Conservation (phyloP, 2,888 invertebrate species). For the Alloplasta piceator region DNA sequence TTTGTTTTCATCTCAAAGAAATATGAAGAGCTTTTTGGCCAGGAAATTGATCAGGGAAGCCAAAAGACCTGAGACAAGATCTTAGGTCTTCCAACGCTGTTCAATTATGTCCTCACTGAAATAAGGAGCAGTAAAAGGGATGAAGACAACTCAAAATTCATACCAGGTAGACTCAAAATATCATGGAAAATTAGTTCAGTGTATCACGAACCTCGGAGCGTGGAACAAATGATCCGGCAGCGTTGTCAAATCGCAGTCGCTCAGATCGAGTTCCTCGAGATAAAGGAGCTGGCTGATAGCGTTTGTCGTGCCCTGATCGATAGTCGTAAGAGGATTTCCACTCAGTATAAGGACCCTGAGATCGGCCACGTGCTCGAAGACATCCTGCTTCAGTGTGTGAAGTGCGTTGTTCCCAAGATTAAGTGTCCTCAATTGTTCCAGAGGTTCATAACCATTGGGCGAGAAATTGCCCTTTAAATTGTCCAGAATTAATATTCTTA, state of each 20-base stretch:
- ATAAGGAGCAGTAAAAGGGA: no score
- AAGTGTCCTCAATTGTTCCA: constrained; percentile 85
- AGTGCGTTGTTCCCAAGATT: constrained; percentile 89
- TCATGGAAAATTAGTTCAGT: no score
- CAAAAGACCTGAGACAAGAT: no score
- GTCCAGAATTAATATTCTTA: constrained; percentile 11
- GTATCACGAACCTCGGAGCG: constrained; percentile 83
- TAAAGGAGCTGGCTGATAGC: constrained; percentile 88
- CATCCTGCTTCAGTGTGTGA: constrained; percentile 88
- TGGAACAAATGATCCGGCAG: constrained; percentile 89
- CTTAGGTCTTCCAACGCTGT: no score
- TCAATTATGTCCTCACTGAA: no score
- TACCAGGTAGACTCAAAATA: no score
- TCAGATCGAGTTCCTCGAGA: constrained; percentile 90
- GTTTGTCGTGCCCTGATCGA: constrained; percentile 86
- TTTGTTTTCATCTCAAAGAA: no score
- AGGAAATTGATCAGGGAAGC: no score
- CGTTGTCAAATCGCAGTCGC: constrained; percentile 86
- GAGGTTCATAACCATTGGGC: constrained; percentile 86
- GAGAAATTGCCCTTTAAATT: constrained; percentile 85
- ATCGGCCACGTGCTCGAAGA: constrained; percentile 90
- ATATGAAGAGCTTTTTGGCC: no score
- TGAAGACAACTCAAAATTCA: no score
- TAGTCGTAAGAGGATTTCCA: constrained; percentile 89
- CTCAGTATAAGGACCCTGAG: constrained; percentile 88